Evolutionary conservation across 2,888 invertebrate species (phyloP).

Genomic region (Onchidella celtica): DNA sequence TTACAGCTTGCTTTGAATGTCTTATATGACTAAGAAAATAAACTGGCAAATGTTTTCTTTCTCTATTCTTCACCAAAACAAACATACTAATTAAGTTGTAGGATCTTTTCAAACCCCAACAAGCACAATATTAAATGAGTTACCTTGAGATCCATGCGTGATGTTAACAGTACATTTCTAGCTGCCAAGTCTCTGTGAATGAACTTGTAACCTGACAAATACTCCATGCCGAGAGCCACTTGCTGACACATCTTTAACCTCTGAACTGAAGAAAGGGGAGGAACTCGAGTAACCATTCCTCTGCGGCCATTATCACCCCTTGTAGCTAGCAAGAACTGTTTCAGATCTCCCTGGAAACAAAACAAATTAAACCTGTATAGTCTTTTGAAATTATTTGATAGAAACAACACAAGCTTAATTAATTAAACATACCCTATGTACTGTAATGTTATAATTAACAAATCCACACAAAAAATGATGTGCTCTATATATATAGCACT

Average conservation of each 20-base stretch:
- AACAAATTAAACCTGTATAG: too few relatives aligned
- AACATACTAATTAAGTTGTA: not conserved
- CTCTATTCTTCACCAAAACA: too few relatives aligned
- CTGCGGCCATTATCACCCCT: slow-evolving; percentile 83
- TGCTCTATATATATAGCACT: too few relatives aligned
- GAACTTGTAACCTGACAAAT: slow-evolving; percentile 87
- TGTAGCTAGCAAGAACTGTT: slow-evolving; percentile 84
- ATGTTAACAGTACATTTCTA: slow-evolving; percentile 92
- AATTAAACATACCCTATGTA: too few relatives aligned
- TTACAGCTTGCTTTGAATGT: too few relatives aligned
- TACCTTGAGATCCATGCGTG: slow-evolving; percentile 90
- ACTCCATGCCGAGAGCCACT: slow-evolving; percentile 90
- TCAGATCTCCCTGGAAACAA: slow-evolving; percentile 89
- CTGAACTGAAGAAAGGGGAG: slow-evolving; percentile 83
- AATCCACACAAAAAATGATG: too few relatives aligned
- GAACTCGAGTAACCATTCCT: slow-evolving; percentile 80
- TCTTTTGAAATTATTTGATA: too few relatives aligned
- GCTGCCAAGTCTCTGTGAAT: slow-evolving; percentile 96
- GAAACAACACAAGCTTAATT: too few relatives aligned
- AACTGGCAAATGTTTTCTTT: too few relatives aligned
- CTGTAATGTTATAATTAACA: too few relatives aligned
- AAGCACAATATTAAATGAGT: not conserved
- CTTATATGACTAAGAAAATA: too few relatives aligned
- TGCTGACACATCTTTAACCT: slow-evolving; percentile 83
- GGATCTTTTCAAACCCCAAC: not conserved